Base-by-base conservation (phyloP, 2,113 vertebrate species). In the Perca schrenkii region DNA sequence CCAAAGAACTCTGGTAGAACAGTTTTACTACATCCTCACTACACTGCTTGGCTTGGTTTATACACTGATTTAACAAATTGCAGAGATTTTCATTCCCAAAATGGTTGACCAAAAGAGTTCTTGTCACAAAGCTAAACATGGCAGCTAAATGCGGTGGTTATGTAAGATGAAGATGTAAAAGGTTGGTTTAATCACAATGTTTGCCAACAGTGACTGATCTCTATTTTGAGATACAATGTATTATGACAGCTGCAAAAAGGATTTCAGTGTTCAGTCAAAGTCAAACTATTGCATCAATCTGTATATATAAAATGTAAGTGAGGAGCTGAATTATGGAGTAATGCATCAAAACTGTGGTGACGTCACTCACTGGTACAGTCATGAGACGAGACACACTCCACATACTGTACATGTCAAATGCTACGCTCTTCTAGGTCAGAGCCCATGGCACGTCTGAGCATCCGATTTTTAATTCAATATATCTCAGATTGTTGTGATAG, bases 321-420 rank as follows among this genome's bases (percentile, higher is more conserved):
- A 82, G 49, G 15, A n/a, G 28, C 60, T 85, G 52, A 86, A 87
- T 87, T 85, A 87, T 63, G 84, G 66, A 80, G 34, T 1, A 53
- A 28, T 53, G 6, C 77, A 40, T 87, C 60, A 70, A 61, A 75
- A 56, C 70, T 64, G 80, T 60, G 77, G 62, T 22, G 50, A 56
- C 78, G 69, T 12, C 21, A 80, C 68, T 82, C 56, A 70, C 57
- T 68, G 57, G 64, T 73, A 77, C 40, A 74, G 25, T 81, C 73
- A 83, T 22, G 77, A 76, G 69, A 46, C 22, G 17, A 85, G 80
- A 83, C 67, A 68, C 60, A 76, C 62, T 74, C 54, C 61, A 74
- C 74, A 75, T 72, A 72, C 64, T 70, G 66, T 68, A 72, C 31
- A 2, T 81, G 70, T 86, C 70, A 87, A 76, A 79, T 17, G 22